Base-by-base conservation (phyloP, 2,888 invertebrate species). In the Eupithecia vulgata region DNA sequence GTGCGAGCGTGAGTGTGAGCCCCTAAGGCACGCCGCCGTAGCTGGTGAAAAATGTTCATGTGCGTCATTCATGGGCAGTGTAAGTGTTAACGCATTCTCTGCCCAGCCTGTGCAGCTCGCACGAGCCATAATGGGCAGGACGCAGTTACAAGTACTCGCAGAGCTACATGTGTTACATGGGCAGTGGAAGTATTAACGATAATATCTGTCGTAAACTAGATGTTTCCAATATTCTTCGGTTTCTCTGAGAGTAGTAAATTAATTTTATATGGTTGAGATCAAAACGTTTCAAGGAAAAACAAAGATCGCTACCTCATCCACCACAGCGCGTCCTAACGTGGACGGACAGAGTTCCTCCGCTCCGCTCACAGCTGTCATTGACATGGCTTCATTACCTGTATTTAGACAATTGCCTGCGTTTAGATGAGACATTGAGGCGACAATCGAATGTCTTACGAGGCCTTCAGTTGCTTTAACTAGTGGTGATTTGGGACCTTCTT, bases 261-360 rank as follows among this genome's bases (percentile, higher is more conserved):
- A 1, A 52, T 21, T n/a, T n/a, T n/a, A 48, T n/a, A 48, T 30
- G 30, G 10, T 8, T 48, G 8, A 48, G 8, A 48, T n/a, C 52
- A 52, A 52, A 52, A 7, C 3, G 45, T 8, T 17, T 45, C 7
- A 45, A n/a, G 21, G 3, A 48, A n/a, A 25, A 57, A 12, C 25
- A 57, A 57, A 13, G 1, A 25, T 52, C 13, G 57, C 57, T 25
- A 57, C n/a, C 34, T 64, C 64, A 1, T 37, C 1, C 64, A 64
- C 37, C 21, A 65, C 35, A 35, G 25, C 25, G 21, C 13, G 2
- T 21, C 40, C 64, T 64, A 64, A 40, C 74, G 52, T 74, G 72
- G 76, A 78, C 71, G 75, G 76, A 79, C 71, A 66, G 61, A 78
- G 79, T 79, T 84, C 84, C 85, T 82, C 83, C 83, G n/a, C 67